Base-by-base conservation (phyloP, 2,113 vertebrate genomes). In the Aldabrachelys gigantea region DNA sequence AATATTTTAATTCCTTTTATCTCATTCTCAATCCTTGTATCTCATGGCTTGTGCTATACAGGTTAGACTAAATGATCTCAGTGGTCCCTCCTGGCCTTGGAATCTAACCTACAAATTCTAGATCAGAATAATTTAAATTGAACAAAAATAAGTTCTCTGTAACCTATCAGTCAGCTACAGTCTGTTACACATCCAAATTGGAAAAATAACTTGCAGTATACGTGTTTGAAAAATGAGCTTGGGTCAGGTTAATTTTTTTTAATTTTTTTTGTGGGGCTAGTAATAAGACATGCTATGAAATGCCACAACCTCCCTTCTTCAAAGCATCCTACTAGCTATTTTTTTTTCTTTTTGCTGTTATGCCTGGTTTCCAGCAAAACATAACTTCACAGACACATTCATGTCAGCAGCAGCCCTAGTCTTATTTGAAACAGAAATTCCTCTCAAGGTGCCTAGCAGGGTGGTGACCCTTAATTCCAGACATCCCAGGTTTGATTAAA, bases 401-500 rank as follows among this genome's bases (percentile, higher is more conserved):
- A 82, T 91, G 96, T 95, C 96, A 93, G 94, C 92, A 92, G 88
- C 54, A 89, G 85, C 89, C 91, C 2, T 50, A 72, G 79, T 76
- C 76, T 96, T 90, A 92, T 96, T 97, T 93, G 83, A 96, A 98
- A 95, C 94, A 97, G 87, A 78, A 72, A 10, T 94, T 96, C 93
- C 96, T 97, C 94, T 96, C 87, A 86, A 96, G 97, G 92, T 96
- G 91, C 85, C 91, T 95, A 29, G 4, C 86, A 88, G 94, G 88
- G 94, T 91, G 89, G 22, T 38, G 92, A 92, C 96, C 96, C 92
- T 85, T 92, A 92, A 88, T 92, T 93, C 96, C 91, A 97, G 87
- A 54, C 91, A 91, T 94, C 96, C 92, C 85, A 84, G 69, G 49
- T 95, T 87, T 96, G 95, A 97, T 97, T 93, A 96, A 97, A 98